These are phyloP conservation scores for Cololabis saira DNA, from an alignment of 2,113 vertebrate species.

Conservation along the genomic window DNA sequence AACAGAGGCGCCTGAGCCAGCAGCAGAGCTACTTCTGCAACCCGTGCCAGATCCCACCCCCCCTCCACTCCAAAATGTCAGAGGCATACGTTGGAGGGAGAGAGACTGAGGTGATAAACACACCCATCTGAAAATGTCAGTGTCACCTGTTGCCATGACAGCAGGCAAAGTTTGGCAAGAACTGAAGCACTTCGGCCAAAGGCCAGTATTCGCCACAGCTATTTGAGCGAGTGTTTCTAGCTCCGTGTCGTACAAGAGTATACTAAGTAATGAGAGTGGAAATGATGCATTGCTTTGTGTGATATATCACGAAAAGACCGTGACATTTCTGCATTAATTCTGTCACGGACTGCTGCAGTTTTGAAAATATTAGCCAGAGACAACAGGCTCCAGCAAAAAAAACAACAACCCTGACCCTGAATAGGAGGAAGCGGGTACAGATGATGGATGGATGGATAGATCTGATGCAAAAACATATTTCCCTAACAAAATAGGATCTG, in stretches of 20 bases:
- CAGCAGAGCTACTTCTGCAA: slow-evolving; percentile 21
- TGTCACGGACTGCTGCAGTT: slow-evolving; percentile 20
- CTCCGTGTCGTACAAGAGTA: slow-evolving; percentile 11
- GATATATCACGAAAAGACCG: slow-evolving; percentile 20
- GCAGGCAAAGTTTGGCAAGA: slow-evolving; percentile 74
- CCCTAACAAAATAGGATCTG: too few relatives aligned
- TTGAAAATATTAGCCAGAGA: slow-evolving; percentile 1
- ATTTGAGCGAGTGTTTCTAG: slow-evolving; percentile 56
- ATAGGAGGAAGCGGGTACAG: too few relatives aligned
- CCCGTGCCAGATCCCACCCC: slow-evolving; percentile 38
- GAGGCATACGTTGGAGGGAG: slow-evolving; percentile 41
- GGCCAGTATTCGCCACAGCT: slow-evolving; percentile 67
- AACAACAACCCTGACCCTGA: background rate
- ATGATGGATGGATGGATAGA: too few relatives aligned
- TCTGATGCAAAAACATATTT: too few relatives aligned
- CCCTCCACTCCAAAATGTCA: slow-evolving; percentile 69
- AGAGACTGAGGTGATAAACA: slow-evolving; percentile 67
- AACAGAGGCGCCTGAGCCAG: slow-evolving; percentile 20
- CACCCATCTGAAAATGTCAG: slow-evolving; percentile 74
- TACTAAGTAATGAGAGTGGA: slow-evolving; percentile 17
- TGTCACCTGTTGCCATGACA: slow-evolving; percentile 78
- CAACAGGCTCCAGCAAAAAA: background rate
- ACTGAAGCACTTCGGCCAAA: slow-evolving; percentile 66
- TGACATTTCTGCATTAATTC: background rate
- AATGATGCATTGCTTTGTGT: slow-evolving; percentile 6